These are phyloP conservation scores for Pogonocherus hispidulus DNA, from an alignment of 2,888 invertebrate genomes.

Conservation along the genomic window DNA sequence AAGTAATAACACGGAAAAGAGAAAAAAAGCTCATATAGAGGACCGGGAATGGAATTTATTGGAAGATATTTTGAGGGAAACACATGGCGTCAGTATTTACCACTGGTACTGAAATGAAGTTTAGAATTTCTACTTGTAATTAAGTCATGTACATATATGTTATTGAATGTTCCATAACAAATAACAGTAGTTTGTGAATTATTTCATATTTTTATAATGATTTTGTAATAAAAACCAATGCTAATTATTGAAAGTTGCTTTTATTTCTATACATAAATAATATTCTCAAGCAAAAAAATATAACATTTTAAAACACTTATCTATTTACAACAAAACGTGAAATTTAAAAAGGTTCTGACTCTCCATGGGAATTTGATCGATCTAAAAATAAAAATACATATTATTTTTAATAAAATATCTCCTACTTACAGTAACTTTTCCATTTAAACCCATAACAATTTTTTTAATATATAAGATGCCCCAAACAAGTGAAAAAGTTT, in stretches of 20 bases:
- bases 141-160: neutral
- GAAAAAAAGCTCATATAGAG: conserved; percentile 63
- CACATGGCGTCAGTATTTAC: conserved; percentile 76
- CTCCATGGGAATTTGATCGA: conserved; percentile 52
- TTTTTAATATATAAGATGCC: too few relatives aligned
- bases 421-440: too few relatives aligned
- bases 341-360: conserved; percentile 54
- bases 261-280: conserved; percentile 30
- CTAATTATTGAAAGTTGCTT: conserved; percentile 12
- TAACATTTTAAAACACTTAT: conserved; percentile 34
- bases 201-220: conserved; percentile 32
- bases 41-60: conserved; percentile 41
- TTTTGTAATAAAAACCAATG: conserved; percentile 27
- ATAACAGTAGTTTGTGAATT: conserved; percentile 9
- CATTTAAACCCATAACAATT: too few relatives aligned
- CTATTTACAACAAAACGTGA: conserved; percentile 19
- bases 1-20: conserved; percentile 43
- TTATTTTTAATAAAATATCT: too few relatives aligned
- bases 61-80: conserved; percentile 75
- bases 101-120: conserved; percentile 68
- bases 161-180: neutral
- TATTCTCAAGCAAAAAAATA: conserved; percentile 39
- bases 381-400: conserved; percentile 43
- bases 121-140: conserved; percentile 9
- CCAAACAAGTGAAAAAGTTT: too few relatives aligned